phyloP scores from a whole-genome alignment of 2,113 vertebrate species.

The Rhabdornis inornatus region DNA sequence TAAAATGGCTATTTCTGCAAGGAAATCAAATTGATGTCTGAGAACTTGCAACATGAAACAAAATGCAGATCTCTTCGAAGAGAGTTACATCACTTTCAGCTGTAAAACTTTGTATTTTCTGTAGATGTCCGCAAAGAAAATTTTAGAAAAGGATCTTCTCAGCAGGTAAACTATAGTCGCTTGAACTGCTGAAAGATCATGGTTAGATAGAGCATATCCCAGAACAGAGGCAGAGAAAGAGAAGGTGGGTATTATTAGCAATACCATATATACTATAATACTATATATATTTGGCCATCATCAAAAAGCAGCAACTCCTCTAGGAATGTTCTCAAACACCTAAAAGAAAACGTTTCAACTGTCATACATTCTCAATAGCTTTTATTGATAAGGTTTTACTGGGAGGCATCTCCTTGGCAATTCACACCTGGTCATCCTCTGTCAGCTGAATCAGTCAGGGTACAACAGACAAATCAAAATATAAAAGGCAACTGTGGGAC shows the following conservation, averaged over 20 bases:
- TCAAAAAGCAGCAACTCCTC: neutral
- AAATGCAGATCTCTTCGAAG: conserved; percentile 24
- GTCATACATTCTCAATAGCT: neutral
- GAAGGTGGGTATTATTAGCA: neutral
- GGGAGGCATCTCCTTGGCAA: neutral
- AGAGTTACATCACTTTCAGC: neutral
- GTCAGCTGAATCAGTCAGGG: neutral
- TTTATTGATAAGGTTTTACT: neutral
- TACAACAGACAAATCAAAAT: neutral
- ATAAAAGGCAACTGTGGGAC: neutral
- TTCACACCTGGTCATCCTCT: neutral
- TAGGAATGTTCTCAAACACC: neutral
- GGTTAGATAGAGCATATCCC: neutral
- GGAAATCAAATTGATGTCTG: conserved; percentile 39
- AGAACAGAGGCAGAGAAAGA: neutral
- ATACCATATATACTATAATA: neutral
- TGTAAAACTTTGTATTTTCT: neutral
- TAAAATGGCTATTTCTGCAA: conserved; percentile 54
- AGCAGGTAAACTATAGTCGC: neutral
- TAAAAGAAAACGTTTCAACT: neutral
- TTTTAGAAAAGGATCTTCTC: neutral
- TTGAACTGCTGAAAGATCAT: neutral
- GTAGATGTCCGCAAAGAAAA: neutral
- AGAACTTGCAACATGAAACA: conserved; percentile 40
- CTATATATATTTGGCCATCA: neutral